These are phyloP conservation scores for Hyles vespertilio DNA, from an alignment of 1,140 invertebrate genomes.

Conservation along the genomic window DNA sequence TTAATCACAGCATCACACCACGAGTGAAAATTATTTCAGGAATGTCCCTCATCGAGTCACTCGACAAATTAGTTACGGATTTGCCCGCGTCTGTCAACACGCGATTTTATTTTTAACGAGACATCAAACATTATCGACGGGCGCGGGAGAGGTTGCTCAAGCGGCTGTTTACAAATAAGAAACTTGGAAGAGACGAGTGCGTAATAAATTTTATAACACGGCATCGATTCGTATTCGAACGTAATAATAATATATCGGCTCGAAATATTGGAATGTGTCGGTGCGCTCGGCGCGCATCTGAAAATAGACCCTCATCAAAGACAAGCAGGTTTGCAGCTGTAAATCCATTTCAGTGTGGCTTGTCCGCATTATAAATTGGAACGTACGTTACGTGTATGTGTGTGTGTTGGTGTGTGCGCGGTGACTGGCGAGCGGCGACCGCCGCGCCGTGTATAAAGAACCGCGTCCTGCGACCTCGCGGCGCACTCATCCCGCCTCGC, in stretches of 20 bases:
- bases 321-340: slow-evolving; percentile 74
- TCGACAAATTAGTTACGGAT: slow-evolving; percentile 71
- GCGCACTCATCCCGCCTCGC: slow-evolving; percentile 40
- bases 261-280: slow-evolving; percentile 70
- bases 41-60: slow-evolving; percentile 52
- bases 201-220: slow-evolving; percentile 74
- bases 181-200: slow-evolving; percentile 64
- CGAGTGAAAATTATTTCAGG: slow-evolving; percentile 59
- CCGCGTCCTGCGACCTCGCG: slow-evolving; percentile 44
- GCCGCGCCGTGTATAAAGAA: slow-evolving; percentile 35
- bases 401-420: slow-evolving; percentile 22
- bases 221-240: slow-evolving; percentile 68
- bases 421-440: too few species aligned
- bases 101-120: slow-evolving; percentile 70
- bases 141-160: slow-evolving; percentile 51
- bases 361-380: slow-evolving; percentile 73
- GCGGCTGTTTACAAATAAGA: slow-evolving; percentile 72
- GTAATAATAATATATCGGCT: slow-evolving; percentile 74
- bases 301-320: slow-evolving; percentile 75
- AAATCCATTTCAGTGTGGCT: slow-evolving; percentile 73
- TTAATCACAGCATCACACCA: slow-evolving; percentile 53
- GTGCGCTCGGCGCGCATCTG: slow-evolving; percentile 63
- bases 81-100: slow-evolving; percentile 65
- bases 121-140: slow-evolving; percentile 72
- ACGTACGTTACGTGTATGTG: slow-evolving; percentile 39